Percentiles rank a stretch among this genome's conserved stretches.
phyloP scores from a whole-genome alignment of 2,113 vertebrate genomes.

The Lichenostomus cassidix region DNA sequence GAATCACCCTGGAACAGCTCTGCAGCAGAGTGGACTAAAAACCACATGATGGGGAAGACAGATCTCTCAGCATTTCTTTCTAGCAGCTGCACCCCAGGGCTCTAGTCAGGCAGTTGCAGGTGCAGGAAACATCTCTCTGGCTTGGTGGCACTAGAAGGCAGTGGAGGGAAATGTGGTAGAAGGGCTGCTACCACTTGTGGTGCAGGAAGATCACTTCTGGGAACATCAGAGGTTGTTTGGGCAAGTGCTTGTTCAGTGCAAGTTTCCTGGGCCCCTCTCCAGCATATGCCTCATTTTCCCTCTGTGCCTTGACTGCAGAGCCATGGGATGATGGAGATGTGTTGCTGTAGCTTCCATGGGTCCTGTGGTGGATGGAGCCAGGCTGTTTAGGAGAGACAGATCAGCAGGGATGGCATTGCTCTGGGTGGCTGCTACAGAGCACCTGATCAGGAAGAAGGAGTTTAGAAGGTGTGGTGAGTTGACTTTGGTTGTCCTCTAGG shows the following conservation, averaged over 20 bases:
- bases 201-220: not conserved
- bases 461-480: too few relatives aligned
- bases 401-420: not conserved
- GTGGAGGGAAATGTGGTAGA: not conserved
- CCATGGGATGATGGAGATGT: not conserved
- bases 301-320: not conserved
- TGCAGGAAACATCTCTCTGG: not conserved
- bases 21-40: not conserved
- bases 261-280: not conserved
- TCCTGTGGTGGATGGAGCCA: not conserved
- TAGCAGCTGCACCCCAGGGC: not conserved
- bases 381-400: not conserved
- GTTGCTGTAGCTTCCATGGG: not conserved
- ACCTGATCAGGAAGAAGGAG: not conserved
- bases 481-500: too few relatives aligned
- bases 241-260: not conserved
- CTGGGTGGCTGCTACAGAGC: not conserved
- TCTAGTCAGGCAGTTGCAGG: not conserved
- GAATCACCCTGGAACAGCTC: not conserved
- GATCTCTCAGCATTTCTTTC: not conserved
- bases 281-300: not conserved
- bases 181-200: not conserved
- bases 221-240: not conserved
- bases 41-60: not conserved
- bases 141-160: not conserved